Conservation (phyloP, 1,140 invertebrate species). For the Caenorhabditis remanei region DNA sequence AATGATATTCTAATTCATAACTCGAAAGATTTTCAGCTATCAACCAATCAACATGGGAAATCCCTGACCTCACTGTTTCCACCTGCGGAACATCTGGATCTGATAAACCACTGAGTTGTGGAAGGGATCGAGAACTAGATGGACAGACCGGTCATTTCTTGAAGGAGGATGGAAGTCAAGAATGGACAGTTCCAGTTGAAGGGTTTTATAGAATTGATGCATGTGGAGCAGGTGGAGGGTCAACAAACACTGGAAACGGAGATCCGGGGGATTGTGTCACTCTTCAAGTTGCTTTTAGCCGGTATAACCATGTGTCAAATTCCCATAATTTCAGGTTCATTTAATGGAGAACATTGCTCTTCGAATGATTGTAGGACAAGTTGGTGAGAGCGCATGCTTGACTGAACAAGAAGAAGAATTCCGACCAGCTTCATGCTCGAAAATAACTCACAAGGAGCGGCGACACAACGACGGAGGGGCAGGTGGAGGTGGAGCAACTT, state of each 20-base stretch:
- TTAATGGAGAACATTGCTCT: slow-evolving; percentile 23
- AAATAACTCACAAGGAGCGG: neutral
- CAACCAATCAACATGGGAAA: slow-evolving; percentile 28
- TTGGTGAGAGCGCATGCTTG: slow-evolving; percentile 19
- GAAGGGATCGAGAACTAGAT: neutral
- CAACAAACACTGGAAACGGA: neutral
- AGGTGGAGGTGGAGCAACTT: slow-evolving; percentile 26
- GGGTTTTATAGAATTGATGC: slow-evolving; percentile 26
- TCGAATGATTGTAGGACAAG: slow-evolving; percentile 16
- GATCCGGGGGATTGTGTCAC: slow-evolving; percentile 21
- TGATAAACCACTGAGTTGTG: neutral
- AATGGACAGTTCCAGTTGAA: slow-evolving; percentile 45
- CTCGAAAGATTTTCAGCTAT: neutral
- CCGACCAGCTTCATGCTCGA: slow-evolving; percentile 11
- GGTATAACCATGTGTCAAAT: too few species aligned
- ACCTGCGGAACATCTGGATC: slow-evolving; percentile 5
- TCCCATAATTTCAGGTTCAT: neutral
- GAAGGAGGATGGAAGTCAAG: slow-evolving; percentile 33
- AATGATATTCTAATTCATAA: neutral
- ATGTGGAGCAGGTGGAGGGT: slow-evolving; percentile 36
- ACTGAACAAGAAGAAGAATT: slow-evolving; percentile 36
- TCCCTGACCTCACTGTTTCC: neutral
- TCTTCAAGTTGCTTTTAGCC: neutral
- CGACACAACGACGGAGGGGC: slow-evolving; percentile 11
- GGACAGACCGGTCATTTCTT: slow-evolving; percentile 23